Evolutionary conservation across 2,113 vertebrate genomes (phyloP), one percentile per base, ranked within the genome.

Genomic region (Narcine bancroftii): DNA sequence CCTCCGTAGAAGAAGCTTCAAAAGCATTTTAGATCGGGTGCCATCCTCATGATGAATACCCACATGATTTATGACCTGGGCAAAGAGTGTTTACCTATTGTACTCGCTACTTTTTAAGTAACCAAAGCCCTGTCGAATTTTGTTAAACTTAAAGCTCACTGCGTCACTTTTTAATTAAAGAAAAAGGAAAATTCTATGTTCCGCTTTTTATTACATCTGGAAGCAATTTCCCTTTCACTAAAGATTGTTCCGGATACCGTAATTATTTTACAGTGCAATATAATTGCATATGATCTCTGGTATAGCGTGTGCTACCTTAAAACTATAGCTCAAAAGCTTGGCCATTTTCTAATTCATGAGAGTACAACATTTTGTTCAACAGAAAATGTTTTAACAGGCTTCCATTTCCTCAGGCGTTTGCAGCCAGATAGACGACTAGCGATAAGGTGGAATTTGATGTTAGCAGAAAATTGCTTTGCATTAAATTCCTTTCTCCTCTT

Each of bases 41-140:
- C 96, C 95, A 96, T 95, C 79, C 94, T 93, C 93, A 95, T 95
- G 95, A 96, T 93, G 95, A 95, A 95, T 95, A 94, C 94, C 94
- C 92, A 93, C 93, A 94, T 97, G 97, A 98, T 99, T 98, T 98
- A 97, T 97, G 96, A 94, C 94, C 93, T 93, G 93, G 95, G 93
- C 94, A 95, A 96, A 95, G 95, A 96, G 95, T 97, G 96, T 97
- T 97, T 96, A 97, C 96, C 96, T 94, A 95, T 92, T 93, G 94
- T 94, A 93, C 69, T 94, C 92, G 56, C 63, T 29, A 69, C 56
- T 50, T 83, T 92, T 92, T 39, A 56, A 89, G 85, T 66, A 65
- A 9, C 36, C 56, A 66, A 65, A 87, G 19, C 11, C 42, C 60
- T n/a, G 45, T 65, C 39, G n/a, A 19, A 6, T 60, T 11, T 60